Evolutionary conservation across 92 coral and sea anemone genomes (phyloP), one percentile per base, ranked within the genome.

Genomic region (Parazoanthus atlanticus): DNA sequence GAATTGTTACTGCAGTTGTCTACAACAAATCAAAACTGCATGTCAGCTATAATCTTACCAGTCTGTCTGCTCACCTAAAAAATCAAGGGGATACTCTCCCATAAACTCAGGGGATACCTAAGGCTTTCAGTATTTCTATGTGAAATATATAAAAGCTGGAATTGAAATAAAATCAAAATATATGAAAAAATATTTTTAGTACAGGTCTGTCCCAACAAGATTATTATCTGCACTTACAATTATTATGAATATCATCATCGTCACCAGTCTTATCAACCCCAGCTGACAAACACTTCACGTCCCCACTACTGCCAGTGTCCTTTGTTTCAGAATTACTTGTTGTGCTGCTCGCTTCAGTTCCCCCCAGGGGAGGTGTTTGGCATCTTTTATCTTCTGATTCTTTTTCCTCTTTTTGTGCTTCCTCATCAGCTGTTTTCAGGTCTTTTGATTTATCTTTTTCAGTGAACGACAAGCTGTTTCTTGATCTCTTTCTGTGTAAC

Each of bases 401-500:
- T 40, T 83, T 46, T 9, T 40, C 84, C n/a, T 25, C 30, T 5
- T 25, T 67, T 49, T 49, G 38, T 26, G 81, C 81, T 36, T 74
- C 89, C 64, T 84, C 88, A 65, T 76, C 56, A 84, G 76, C 33
- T 38, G 88, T 79, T 80, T 74, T 88, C 16, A 66, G 82, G 21
- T 85, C 88, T 31, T 76, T 89, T 31, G 26, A 72, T 74, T 87
- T 89, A 26, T 76, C 90, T 61, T 67, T 89, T 58, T 95, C 98
- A 2, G 96, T 90, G 3, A 90, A 79, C 16, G 94, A 88, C 29
- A 79, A 7, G 36, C 93, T 92, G 90, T 84, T 93, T 73, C 93
- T 86, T 82, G 96, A 88, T 73, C 90, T 90, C 81, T 95, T 95
- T 52, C 96, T 92, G 66, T 95, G 98, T 49, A 95, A 79, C 84